Percentiles rank a stretch among this genome's conserved stretches.
These are phyloP conservation scores for Actinostola sp. DNA, from an alignment of 92 coral and sea anemone genomes.

Conservation along the genomic window DNA sequence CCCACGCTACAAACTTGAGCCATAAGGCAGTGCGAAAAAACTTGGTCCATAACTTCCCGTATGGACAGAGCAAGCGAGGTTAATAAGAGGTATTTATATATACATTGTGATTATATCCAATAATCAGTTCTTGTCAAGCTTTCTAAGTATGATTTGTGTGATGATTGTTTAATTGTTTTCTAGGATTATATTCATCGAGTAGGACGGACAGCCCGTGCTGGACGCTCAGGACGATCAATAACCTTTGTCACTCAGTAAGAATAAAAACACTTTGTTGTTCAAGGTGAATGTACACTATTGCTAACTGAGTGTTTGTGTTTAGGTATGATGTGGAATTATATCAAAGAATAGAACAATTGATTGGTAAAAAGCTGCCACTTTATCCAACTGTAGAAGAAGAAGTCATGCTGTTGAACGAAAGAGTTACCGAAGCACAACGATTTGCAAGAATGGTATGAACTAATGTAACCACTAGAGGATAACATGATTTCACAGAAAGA, in stretches of 20 bases:
- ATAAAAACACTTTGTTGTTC: too few species aligned
- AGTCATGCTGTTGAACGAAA: conserved; percentile 91
- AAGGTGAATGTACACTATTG: background rate
- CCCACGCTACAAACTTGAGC: too few species aligned
- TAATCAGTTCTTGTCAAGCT: too few species aligned
- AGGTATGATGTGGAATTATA: conserved; percentile 96
- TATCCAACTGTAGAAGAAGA: conserved; percentile 95
- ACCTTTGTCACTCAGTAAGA: conserved; percentile 98
- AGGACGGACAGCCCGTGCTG: conserved; percentile 98
- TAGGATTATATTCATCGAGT: conserved; percentile 98
- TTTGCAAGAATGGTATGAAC: conserved; percentile 86
- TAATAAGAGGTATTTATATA: too few species aligned
- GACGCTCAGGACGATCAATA: conserved; percentile 91
- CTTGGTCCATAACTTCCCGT: too few species aligned
- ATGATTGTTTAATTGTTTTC: background rate
- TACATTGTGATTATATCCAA: too few species aligned
- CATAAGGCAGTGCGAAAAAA: too few species aligned
- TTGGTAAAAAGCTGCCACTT: conserved; percentile 86
- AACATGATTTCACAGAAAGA: too few species aligned
- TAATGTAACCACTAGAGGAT: background rate
- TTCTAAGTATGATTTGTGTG: background rate
- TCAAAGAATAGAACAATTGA: conserved; percentile 93
- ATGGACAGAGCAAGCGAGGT: too few species aligned
- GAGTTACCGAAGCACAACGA: conserved; percentile 98
- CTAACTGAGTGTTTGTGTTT: background rate